Conservation (phyloP, 2,888 invertebrate genomes). For the Pyrrhia umbra region DNA sequence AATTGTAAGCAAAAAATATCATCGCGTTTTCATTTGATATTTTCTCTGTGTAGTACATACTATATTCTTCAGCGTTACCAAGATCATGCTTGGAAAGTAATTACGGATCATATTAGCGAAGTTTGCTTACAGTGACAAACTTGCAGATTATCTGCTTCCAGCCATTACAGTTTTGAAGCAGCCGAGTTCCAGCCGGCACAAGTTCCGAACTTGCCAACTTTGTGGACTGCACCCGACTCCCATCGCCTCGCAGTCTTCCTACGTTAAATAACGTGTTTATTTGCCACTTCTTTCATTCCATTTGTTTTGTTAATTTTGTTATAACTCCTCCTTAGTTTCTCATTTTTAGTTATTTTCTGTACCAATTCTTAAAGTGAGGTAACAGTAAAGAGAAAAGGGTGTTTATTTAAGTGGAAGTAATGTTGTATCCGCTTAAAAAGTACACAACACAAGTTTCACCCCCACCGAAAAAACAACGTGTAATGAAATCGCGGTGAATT, state of each 20-base stretch:
- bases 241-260: conserved; percentile 67
- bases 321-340: conserved; percentile 18
- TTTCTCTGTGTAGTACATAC: conserved; percentile 43
- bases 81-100: conserved; percentile 73
- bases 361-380: conserved; percentile 40
- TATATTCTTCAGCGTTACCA: conserved; percentile 59
- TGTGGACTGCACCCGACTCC: conserved; percentile 73
- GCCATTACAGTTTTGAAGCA: conserved; percentile 82
- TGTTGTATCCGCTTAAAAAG: conserved; percentile 57
- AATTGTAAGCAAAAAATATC: conserved; percentile 21
- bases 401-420: conserved; percentile 54
- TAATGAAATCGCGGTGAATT: conserved; percentile 67
- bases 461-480: conserved; percentile 56
- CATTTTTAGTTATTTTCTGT: conserved; percentile 25
- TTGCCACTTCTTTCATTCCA: conserved; percentile 61
- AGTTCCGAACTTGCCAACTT: conserved; percentile 78
- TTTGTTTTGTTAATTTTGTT: conserved; percentile 33
- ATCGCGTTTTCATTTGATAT: conserved; percentile 40
- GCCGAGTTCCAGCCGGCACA: conserved; percentile 74
- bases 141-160: conserved; percentile 83
- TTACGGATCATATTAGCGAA: conserved; percentile 78
- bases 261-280: conserved; percentile 74
- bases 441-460: conserved; percentile 57
- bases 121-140: conserved; percentile 79
- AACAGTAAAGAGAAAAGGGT: conserved; percentile 51